These are phyloP conservation scores for Oryzias sinensis DNA, from an alignment of 2,797 vertebrate species.

Conservation along the genomic window DNA sequence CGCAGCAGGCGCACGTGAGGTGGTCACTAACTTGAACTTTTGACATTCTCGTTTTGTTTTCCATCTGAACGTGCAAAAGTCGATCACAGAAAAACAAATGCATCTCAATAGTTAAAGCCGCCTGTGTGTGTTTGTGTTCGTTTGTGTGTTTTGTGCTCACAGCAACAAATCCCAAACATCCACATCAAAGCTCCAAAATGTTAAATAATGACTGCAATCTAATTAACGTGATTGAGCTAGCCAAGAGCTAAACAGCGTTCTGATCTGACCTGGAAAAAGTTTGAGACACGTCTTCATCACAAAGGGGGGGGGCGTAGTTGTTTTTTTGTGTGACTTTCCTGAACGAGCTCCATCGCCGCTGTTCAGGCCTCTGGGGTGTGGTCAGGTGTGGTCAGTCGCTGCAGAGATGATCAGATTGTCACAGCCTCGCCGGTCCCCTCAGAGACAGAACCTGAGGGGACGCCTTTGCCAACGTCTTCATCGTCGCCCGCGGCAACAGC, in stretches of 20 bases:
- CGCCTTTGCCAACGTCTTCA: slow-evolving; percentile 72
- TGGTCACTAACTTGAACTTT: slow-evolving; percentile 33
- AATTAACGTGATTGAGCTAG: slow-evolving; percentile 68
- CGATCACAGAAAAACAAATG: slow-evolving; percentile 3
- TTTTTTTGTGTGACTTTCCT: background rate
- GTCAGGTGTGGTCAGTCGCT: slow-evolving; percentile 70
- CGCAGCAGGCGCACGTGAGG: slow-evolving; percentile 23
- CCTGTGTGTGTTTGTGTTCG: slow-evolving; percentile 37
- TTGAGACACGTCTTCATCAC: slow-evolving; percentile 32
- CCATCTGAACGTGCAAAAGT: background rate
- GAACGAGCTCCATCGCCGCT: slow-evolving; percentile 10
- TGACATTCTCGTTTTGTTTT: slow-evolving; percentile 27
- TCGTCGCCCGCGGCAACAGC: slow-evolving; percentile 65
- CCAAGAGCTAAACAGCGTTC: slow-evolving; percentile 48
- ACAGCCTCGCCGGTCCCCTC: slow-evolving; percentile 58
- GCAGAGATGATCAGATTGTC: slow-evolving; percentile 69
- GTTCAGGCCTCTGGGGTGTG: slow-evolving; percentile 39
- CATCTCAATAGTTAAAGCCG: slow-evolving; percentile 28
- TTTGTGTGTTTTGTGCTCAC: slow-evolving; percentile 42
- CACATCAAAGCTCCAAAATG: slow-evolving; percentile 74
- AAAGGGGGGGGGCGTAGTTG: background rate
- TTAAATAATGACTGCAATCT: slow-evolving; percentile 74
- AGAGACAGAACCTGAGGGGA: slow-evolving; percentile 71
- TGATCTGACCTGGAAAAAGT: slow-evolving; percentile 69
- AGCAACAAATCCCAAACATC: slow-evolving; percentile 67